Base-by-base conservation (phyloP, 35 echinoderm and acorn worm species). In the Anneissia japonica region DNA sequence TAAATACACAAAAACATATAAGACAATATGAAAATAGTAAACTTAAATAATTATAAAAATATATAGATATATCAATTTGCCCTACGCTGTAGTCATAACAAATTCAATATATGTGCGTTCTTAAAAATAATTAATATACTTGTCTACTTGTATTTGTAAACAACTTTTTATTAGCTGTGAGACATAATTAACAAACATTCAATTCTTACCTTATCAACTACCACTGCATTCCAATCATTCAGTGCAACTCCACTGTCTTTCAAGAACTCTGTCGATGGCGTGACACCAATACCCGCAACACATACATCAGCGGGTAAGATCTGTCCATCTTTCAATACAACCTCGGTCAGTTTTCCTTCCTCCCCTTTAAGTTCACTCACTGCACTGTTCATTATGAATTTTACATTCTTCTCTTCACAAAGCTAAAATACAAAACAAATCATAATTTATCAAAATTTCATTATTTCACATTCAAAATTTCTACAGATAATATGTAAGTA, bases 151-250 rank as follows among this genome's bases (percentile, higher is more conserved):
- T n/a, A n/a, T n/a, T n/a, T n/a, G n/a, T n/a, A n/a, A n/a, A n/a
- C n/a, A n/a, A n/a, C n/a, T n/a, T n/a, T n/a, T n/a, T n/a, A n/a
- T n/a, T n/a, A n/a, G n/a, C n/a, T n/a, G n/a, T n/a, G n/a, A n/a
- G n/a, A n/a, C n/a, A n/a, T n/a, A n/a, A n/a, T n/a, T n/a, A n/a
- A n/a, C n/a, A n/a, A n/a, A n/a, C n/a, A n/a, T n/a, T n/a, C n/a
- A n/a, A n/a, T 81, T 17, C 85, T 75, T 73, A 98, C 95, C 92
- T 91, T 98, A 46, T 98, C 89, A 14, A 94, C 95, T 40, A 84
- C 39, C 19, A 98, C 88, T 85, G 86, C 81, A 16, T 81, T 76
- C 36, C 64, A 79, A 32, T 34, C 51, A 74, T 85, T 98, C 91
- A 93, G n/a, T 23, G 33, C 76, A 6, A 98, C 23, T 0, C 86